phyloP scores from a whole-genome alignment of 2,888 invertebrate genomes.

The Euphydryas editha region DNA sequence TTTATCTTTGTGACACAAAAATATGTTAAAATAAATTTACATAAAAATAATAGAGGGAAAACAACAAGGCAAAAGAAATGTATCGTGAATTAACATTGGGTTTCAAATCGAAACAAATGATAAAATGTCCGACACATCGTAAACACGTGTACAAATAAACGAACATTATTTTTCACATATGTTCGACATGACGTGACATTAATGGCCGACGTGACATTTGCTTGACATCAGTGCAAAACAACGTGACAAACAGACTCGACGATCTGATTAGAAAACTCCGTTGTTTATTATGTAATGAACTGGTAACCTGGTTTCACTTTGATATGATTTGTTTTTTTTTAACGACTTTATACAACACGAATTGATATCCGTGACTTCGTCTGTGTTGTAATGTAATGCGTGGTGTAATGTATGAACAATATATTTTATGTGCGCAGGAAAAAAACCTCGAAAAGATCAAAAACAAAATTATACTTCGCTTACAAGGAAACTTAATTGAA shows the following conservation, averaged over 20 bases:
- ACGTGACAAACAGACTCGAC: slow-evolving; percentile 1
- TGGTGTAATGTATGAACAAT: too few relatives aligned
- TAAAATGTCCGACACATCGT: background rate
- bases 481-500: too few relatives aligned
- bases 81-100: background rate
- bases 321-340: background rate
- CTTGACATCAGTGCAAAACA: slow-evolving; percentile 1
- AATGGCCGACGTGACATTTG: slow-evolving; percentile 11
- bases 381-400: too few relatives aligned
- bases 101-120: background rate
- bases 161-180: slow-evolving; percentile 4
- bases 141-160: slow-evolving; percentile 5
- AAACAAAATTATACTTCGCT: too few relatives aligned
- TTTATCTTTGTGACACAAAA: too few relatives aligned
- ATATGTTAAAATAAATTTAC: too few relatives aligned
- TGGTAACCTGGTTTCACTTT: background rate
- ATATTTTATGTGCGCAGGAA: too few relatives aligned
- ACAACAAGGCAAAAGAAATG: background rate
- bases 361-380: background rate
- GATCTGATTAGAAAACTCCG: background rate
- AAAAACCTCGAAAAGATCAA: too few relatives aligned
- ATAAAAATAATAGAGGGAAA: background rate
- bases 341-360: background rate
- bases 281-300: background rate
- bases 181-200: background rate